Percentiles rank a stretch among this genome's conserved stretches.
These are phyloP conservation scores for Eupithecia subumbrata DNA, from an alignment of 2,888 invertebrate species.

Conservation along the genomic window DNA sequence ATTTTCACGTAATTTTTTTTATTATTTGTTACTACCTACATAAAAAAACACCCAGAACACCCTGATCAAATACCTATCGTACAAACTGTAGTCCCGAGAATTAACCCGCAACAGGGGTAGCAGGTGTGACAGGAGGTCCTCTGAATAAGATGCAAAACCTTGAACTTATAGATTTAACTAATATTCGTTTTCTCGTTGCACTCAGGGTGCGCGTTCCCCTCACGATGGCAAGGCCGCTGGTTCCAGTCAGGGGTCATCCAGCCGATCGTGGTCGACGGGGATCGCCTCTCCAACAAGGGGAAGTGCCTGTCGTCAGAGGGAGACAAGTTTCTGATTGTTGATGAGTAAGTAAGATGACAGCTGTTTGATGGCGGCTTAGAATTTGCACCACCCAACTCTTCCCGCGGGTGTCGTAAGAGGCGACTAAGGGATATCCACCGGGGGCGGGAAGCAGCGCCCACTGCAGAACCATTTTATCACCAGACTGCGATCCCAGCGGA, in stretches of 20 bases:
- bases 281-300: constrained; percentile 93
- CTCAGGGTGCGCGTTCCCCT: constrained; percentile 91
- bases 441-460: too few relatives aligned
- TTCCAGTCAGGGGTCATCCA: constrained; percentile 95
- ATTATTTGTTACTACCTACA: too few relatives aligned
- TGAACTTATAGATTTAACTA: background rate
- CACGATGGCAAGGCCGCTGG: constrained; percentile 94
- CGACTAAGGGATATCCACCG: too few relatives aligned
- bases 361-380: too few relatives aligned
- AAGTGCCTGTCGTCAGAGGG: constrained; percentile 92
- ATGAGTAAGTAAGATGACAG: constrained; percentile 87
- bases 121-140: too few relatives aligned
- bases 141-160: too few relatives aligned
- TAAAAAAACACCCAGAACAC: background rate
- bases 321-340: constrained; percentile 94
- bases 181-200: constrained; percentile 42
- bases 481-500: too few relatives aligned
- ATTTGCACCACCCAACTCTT: too few relatives aligned
- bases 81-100: too few relatives aligned
- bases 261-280: constrained; percentile 92
- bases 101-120: background rate
- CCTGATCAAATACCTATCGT: background rate
- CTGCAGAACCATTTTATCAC: too few relatives aligned
- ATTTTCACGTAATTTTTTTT: too few relatives aligned
- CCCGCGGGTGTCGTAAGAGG: too few relatives aligned